Evolutionary conservation across 2,888 invertebrate genomes (phyloP).

Genomic region (Acronicta aceris): DNA sequence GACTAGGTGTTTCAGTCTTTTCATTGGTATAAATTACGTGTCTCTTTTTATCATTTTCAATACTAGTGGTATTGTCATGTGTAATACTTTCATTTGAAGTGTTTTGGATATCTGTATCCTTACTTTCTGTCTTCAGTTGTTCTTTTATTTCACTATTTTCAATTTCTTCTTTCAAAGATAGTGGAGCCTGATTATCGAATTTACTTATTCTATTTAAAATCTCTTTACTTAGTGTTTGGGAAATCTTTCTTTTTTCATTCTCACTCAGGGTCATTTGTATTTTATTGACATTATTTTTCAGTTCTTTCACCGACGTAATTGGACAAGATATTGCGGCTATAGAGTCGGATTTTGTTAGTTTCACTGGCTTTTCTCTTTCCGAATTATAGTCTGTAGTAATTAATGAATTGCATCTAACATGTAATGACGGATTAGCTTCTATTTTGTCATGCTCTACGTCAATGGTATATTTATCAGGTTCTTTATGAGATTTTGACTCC

Average conservation of each 20-base stretch:
- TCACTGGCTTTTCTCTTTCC: slow-evolving; percentile 73
- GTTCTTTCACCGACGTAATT: slow-evolving; percentile 79
- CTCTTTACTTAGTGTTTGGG: slow-evolving; percentile 93
- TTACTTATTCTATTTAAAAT: slow-evolving; percentile 91
- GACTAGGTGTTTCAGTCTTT: slow-evolving; percentile 73
- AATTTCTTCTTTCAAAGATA: slow-evolving; percentile 86
- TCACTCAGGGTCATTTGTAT: slow-evolving; percentile 89
- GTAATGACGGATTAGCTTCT: slow-evolving; percentile 78
- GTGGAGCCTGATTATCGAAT: slow-evolving; percentile 68
- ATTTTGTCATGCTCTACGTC: slow-evolving; percentile 86
- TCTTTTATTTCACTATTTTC: slow-evolving; percentile 87
- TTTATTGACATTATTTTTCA: slow-evolving; percentile 85
- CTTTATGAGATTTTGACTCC: slow-evolving; percentile 77
- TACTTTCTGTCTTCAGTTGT: slow-evolving; percentile 35
- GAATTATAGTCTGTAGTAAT: slow-evolving; percentile 80
- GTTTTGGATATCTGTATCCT: slow-evolving; percentile 15
- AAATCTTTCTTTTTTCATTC: slow-evolving; percentile 92
- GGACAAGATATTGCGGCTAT: slow-evolving; percentile 87
- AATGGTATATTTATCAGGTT: slow-evolving; percentile 89
- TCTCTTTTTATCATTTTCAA: slow-evolving; percentile 64
- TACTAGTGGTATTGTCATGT: slow-evolving; percentile 10
- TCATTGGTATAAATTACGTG: slow-evolving; percentile 68
- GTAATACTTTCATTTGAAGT: slow-evolving; percentile 7
- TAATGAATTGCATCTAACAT: slow-evolving; percentile 90
- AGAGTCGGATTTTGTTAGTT: slow-evolving; percentile 87